Percentiles rank a stretch among this genome's conserved stretches.
Evolutionary conservation across 2,113 vertebrate species (phyloP).

Genomic region (Nycticorax nycticorax): DNA sequence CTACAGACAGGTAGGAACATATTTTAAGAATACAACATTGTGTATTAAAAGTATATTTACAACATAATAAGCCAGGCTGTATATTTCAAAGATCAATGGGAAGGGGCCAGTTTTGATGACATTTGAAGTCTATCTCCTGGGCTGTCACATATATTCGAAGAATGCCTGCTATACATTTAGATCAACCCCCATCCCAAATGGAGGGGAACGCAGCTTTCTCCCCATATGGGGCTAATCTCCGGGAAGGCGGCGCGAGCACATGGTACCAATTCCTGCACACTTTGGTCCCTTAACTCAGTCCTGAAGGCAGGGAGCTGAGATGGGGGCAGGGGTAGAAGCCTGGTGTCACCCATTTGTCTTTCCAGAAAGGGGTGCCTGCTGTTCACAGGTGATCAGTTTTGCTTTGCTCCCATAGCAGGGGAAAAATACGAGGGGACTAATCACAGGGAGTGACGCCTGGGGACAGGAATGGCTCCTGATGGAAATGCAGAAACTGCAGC

Average conservation of each 20-base stretch:
- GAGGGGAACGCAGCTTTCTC: constrained; percentile 16
- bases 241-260: constrained; percentile 54
- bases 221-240: constrained; percentile 73
- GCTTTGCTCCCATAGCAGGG: background rate
- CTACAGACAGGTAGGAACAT: background rate
- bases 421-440: background rate
- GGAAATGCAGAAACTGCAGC: background rate
- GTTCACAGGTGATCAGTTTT: background rate
- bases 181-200: constrained; percentile 53
- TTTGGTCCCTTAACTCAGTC: constrained; percentile 68
- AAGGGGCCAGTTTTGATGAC: constrained; percentile 32
- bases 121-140: constrained; percentile 66
- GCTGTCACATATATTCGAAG: constrained; percentile 51
- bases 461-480: background rate
- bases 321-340: constrained; percentile 5
- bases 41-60: constrained; percentile 35
- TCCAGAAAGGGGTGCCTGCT: background rate
- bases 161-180: constrained; percentile 69
- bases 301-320: constrained; percentile 42
- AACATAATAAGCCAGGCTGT: background rate
- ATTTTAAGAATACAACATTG: constrained; percentile 6
- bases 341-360: background rate
- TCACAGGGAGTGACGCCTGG: background rate
- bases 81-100: constrained; percentile 51
- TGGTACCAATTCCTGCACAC: constrained; percentile 66